Evolutionary conservation across 2,888 invertebrate species (phyloP).

Genomic region (Agrenia bidenticulata): DNA sequence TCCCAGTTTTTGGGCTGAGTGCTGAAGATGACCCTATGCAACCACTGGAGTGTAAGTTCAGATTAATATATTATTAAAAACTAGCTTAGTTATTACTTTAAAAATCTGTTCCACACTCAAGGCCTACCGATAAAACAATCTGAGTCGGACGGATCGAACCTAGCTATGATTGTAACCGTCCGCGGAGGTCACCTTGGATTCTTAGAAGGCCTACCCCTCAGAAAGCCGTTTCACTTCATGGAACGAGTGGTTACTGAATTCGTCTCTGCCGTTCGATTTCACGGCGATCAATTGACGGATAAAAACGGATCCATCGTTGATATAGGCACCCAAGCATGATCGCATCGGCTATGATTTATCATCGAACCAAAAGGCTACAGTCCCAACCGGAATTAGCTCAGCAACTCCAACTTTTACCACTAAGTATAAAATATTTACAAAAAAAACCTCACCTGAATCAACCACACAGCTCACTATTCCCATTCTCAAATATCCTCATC

Average conservation of each 20-base stretch:
- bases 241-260: conserved; percentile 48
- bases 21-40: conserved; percentile 79
- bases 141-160: conserved; percentile 62
- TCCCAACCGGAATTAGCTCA: too few species aligned
- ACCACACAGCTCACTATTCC: too few species aligned
- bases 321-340: neutral
- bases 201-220: conserved; percentile 47
- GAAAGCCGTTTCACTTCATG: conserved; percentile 49
- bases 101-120: conserved; percentile 54
- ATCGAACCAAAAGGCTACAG: too few species aligned
- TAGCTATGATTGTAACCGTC: conserved; percentile 70
- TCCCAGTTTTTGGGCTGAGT: conserved; percentile 42
- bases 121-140: conserved; percentile 70
- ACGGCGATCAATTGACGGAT: conserved; percentile 34
- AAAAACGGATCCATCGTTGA: neutral
- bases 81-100: neutral
- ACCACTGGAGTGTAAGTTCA: conserved; percentile 65
- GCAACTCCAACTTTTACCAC: too few species aligned
- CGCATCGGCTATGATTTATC: too few species aligned
- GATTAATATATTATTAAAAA: neutral
- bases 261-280: conserved; percentile 39
- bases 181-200: conserved; percentile 50
- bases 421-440: too few species aligned
- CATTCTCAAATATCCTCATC: too few species aligned
- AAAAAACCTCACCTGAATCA: too few species aligned